Evolutionary conservation across 2,797 vertebrate species (phyloP), one percentile per base, ranked within the genome.

Genomic region (Babyrousa celebensis): DNA sequence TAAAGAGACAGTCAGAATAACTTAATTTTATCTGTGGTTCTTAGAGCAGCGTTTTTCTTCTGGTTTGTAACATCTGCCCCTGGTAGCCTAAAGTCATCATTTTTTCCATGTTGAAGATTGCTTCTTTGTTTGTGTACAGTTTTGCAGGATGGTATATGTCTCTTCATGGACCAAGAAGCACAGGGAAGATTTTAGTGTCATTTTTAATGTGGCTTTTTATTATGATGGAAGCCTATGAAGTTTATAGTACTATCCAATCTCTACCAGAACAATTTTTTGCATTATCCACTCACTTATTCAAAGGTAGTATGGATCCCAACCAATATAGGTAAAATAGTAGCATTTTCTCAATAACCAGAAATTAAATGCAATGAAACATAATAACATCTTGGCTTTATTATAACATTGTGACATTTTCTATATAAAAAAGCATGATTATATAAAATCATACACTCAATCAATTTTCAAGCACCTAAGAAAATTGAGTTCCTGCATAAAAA

Each of bases 381-480:
- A 83, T 60, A 74, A 32, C 29, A 94, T 52, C 21, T 85, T 96
- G 32, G 56, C 43, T 86, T 91, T 14, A 63, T 63, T 63, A 25
- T 27, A 10, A 63, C 6, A 40, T 63, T 68, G 40, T 56, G 54
- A 78, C 48, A 89, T 93, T 79, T 92, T 88, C 68, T 85, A 17
- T 65, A 62, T 75, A 32, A 29, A 92, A 96, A 95, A 27, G 3
- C 10, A 79, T 12, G 15, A 27, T 40, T 85, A 40, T 5, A 18
- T 48, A 87, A 95, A 94, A 80, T 82, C 43, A 94, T 16, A 86
- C 12, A 85, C 48, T 36, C n/a, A 71, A 11, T 82, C 62, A 52
- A 62, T 85, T 94, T 71, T 91, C 32, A 72, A 89, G 79, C 43
- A 82, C 70, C 32, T 87, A 89, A 12, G 60, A 82, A 91, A 72